Base-by-base conservation (phyloP, 2,888 invertebrate genomes). In the Cecidostiba fungosa region DNA sequence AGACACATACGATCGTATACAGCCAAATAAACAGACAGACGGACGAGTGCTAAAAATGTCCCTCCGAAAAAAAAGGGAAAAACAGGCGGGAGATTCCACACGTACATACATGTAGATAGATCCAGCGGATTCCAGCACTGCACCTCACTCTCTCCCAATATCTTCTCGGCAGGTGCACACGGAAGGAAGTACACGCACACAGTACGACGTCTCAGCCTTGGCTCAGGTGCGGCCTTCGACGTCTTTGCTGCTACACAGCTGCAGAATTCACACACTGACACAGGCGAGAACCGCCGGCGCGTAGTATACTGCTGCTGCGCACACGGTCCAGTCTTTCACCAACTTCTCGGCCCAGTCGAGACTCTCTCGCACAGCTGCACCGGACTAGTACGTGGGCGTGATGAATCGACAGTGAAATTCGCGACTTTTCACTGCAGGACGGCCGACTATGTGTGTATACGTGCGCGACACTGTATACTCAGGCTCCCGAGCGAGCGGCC, bases 401-500 rank as follows among this genome's bases (percentile, higher is more conserved):
- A 62, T 23, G 62, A 23, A 62, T 12, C n/a, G 23, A 62, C n/a
- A 8, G 50, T 5, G 50, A 19, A 62, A 62, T 62, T n/a, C 62
- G 62, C 62, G 62, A 50, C 50, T 50, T 50, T 50, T 50, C 50
- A 50, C 54, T 59, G 54, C 54, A n/a, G 23, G 12, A 29, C 66
- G 26, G 23, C 26, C 66, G 23, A 14, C 29, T 59, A 2, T 23
- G 23, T 59, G 23, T 66, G 26, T 66, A 29, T 66, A 29, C 29
- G 66, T 66, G 29, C 29, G 66, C 54, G 54, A 19, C 54, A n/a
- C 23, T 59, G 54, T 59, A 59, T 6, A 59, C 23, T 59, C n/a
- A 59, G 54, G 66, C 14, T 89, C 90, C 89, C 86, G 87, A 87
- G 88, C 88, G 82, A 87, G 88, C 92, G 89, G 91, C 92, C 92